phyloP scores from a whole-genome alignment of 2,888 invertebrate genomes.

The Deladenus siricidicola region DNA sequence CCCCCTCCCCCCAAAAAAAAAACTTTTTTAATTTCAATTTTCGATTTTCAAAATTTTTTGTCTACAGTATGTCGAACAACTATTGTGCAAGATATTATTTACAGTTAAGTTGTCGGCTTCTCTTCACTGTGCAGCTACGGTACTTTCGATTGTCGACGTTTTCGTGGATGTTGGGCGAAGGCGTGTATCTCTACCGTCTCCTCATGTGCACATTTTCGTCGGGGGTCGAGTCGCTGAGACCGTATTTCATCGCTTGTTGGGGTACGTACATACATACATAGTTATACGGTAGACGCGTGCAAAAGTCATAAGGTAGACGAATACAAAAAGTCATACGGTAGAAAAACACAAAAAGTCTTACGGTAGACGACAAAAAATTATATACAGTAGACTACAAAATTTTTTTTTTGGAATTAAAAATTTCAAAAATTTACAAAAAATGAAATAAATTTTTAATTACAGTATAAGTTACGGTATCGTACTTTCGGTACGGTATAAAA shows the following conservation, averaged over 20 bases:
- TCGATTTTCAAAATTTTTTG: too few relatives aligned
- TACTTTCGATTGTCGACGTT: conserved; percentile 57
- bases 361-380: too few relatives aligned
- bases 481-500: too few relatives aligned
- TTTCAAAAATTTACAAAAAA: background rate
- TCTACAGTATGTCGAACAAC: too few relatives aligned
- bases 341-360: too few relatives aligned
- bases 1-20: too few relatives aligned
- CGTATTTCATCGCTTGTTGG: conserved; percentile 58
- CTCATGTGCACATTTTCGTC: conserved; percentile 56
- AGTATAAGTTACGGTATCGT: too few relatives aligned
- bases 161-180: conserved; percentile 59
- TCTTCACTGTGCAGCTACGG: conserved; percentile 44
- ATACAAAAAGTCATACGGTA: too few relatives aligned
- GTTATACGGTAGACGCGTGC: background rate
- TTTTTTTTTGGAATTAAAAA: background rate
- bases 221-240: conserved; percentile 43
- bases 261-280: conserved; percentile 49
- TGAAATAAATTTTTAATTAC: background rate
- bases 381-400: background rate
- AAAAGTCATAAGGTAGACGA: background rate
- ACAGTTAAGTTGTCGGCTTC: conserved; percentile 41
- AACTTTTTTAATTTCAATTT: too few relatives aligned
- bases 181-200: conserved; percentile 57
- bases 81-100: conserved; percentile 15